Evolutionary conservation across 2,113 vertebrate species (phyloP), one percentile per base, ranked within the genome.

Genomic region (Otis tarda): DNA sequence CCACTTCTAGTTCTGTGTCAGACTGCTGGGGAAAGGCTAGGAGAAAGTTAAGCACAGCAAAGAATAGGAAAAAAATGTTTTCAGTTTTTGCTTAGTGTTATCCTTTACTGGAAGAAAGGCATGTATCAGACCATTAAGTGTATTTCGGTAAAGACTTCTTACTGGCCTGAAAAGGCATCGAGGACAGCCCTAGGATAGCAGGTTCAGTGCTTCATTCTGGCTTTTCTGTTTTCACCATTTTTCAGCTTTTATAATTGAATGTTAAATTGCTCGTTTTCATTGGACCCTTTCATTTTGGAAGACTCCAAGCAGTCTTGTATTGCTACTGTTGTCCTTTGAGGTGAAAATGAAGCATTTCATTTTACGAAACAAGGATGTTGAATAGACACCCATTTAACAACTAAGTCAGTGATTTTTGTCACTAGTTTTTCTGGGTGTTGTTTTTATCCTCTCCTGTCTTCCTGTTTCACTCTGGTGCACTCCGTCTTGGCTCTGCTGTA

Each of bases 211-310:
- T 84, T 88, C 57, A 6, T 69, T 69, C 63, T 47, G 61, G 5
- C 28, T 95, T 79, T 91, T 93, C 61, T 50, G 47, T 83, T 85
- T 87, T 71, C 30, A 22, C 10, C 18, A 5, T 50, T 73, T 61
- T 95, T 77, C 67, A 89, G 47, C 57, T 94, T 89, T 73, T 75
- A 73, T 63, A 93, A 73, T 68, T 96, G 23, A 64, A 83, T 24
- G 25, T 59, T 76, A 78, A 79, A 86, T 91, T 9, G 3, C 73
- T 94, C 6, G 2, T 52, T 81, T 94, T 90, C 25, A 12, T 61
- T 1, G 6, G n/a, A 76, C 22, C 10, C 74, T 81, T 93, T 86
- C 31, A 24, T 89, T 95, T 50, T 39, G 55, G 69, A 77, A 81
- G n/a, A 16, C 33, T 76, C 55, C 41, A 57, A 85, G 68, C 61